Base-by-base conservation (phyloP, 2,113 vertebrate genomes). In the Myotis davidii region DNA sequence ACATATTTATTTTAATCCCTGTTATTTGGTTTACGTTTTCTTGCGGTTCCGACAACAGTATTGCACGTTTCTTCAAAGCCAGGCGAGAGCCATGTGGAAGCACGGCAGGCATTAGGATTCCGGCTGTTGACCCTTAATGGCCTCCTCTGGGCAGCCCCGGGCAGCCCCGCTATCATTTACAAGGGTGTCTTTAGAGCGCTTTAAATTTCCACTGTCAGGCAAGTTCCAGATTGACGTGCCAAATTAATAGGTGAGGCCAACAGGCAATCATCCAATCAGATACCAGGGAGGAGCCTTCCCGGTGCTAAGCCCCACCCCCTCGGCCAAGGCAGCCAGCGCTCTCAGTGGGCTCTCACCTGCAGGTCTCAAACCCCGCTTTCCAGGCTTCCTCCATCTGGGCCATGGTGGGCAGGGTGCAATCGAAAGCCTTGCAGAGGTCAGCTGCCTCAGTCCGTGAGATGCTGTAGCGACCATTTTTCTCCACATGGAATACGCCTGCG, bases 401-500 rank as follows among this genome's bases (percentile, higher is more conserved):
- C 50, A 10, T 56, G 76, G 94, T 99, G 92, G 99, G 98, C 94
- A 99, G 94, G 8, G 96, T 98, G 73, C 96, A 98, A 0, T 96
- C 96, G 72, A 99, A 98, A 67, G 98, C 97, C 74, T 95, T 42
- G 93, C 99, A 99, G 79, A 99, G 97, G 4, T 97, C 92, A 0
- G 78, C 0, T 3, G 99, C 99, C 70, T 98, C 98, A 0, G 94
- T 25, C 91, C 96, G 98, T 0, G 85, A 98, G 88, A 99, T 98
- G 37, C 97, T 97, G 96, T 99, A 99, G 94, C 99, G 99, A 2
- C 76, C 18, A 0, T 85, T 97, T 87, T 99, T 99, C 97, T 99
- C 99, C 83, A 98, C 98, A 1, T 98, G 98, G 97, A 99, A 99
- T n/a, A 99, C 99, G 5, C 99, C 98, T 5, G 72, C 97, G 42